Conservation (phyloP, 37 sponge, comb jelly and placozoan genomes). For the Oopsacas minuta region DNA sequence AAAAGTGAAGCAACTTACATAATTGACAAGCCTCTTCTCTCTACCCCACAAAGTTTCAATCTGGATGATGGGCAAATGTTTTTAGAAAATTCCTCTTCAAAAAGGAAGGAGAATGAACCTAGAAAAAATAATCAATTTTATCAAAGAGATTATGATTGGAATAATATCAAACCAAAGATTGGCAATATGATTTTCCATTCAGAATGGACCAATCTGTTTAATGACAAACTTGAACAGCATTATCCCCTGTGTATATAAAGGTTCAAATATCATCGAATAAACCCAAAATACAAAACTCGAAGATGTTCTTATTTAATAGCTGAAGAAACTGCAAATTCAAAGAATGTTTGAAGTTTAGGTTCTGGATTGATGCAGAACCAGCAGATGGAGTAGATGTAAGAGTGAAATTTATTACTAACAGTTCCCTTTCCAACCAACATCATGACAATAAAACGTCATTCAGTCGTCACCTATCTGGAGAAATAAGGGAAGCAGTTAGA, state of each 20-base stretch:
- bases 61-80: too few relatives aligned
- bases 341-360: neutral
- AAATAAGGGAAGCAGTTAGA: neutral
- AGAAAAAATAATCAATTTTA: too few relatives aligned
- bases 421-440: neutral
- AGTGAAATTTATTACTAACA: neutral
- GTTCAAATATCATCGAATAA: neutral
- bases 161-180: too few relatives aligned
- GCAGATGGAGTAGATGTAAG: neutral
- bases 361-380: neutral
- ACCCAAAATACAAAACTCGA: neutral
- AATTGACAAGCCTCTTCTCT: too few relatives aligned
- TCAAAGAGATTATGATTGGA: too few relatives aligned
- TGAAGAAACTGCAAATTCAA: neutral
- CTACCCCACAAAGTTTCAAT: too few relatives aligned
- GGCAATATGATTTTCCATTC: too few relatives aligned
- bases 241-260: neutral
- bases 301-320: neutral
- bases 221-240: neutral
- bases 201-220: too few relatives aligned
- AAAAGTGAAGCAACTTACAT: neutral
- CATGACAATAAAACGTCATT: neutral
- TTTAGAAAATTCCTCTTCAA: too few relatives aligned
- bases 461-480: constrained; percentile 4
- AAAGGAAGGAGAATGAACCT: too few relatives aligned